These are phyloP conservation scores for Tetragonula carbonaria DNA, from an alignment of 2,888 invertebrate species.

Conservation along the genomic window DNA sequence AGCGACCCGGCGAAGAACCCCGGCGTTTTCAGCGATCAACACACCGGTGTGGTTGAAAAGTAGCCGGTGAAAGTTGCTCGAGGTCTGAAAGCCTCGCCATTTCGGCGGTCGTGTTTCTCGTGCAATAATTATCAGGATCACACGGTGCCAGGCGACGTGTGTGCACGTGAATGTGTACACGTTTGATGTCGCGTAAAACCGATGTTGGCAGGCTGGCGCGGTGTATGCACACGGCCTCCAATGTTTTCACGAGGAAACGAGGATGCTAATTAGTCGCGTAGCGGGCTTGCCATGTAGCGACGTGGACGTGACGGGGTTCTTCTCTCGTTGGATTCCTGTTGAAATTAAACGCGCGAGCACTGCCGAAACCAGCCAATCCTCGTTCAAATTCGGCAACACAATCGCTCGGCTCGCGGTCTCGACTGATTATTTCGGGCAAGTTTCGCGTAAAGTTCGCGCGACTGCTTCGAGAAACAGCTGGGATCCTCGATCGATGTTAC, in stretches of 20 bases:
- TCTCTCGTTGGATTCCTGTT: slow-evolving; percentile 28
- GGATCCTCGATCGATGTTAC: too few relatives aligned
- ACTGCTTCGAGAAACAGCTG: too few relatives aligned
- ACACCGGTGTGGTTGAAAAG: not conserved
- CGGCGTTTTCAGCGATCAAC: not conserved
- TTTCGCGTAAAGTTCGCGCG: too few relatives aligned
- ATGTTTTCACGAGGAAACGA: slow-evolving; percentile 57
- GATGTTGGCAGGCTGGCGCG: not conserved
- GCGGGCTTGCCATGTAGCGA: slow-evolving; percentile 20
- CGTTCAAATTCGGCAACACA: not conserved
- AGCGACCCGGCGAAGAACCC: too few relatives aligned
- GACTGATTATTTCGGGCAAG: too few relatives aligned
- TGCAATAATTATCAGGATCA: slow-evolving; percentile 56
- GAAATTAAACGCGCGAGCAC: slow-evolving; percentile 27
- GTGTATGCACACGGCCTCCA: slow-evolving; percentile 15
- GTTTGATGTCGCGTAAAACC: slow-evolving; percentile 43
- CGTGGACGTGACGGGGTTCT: slow-evolving; percentile 18
- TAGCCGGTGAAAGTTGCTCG: not conserved
- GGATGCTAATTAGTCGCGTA: slow-evolving; percentile 61
- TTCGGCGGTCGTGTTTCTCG: not conserved
- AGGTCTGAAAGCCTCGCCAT: slow-evolving; percentile 13
- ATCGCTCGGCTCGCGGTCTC: not conserved
- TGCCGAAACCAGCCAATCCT: not conserved
- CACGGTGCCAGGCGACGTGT: not conserved
- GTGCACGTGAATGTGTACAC: not conserved